These are phyloP conservation scores for Callocephalon fimbriatum DNA, from an alignment of 2,113 vertebrate species.

Conservation along the genomic window DNA sequence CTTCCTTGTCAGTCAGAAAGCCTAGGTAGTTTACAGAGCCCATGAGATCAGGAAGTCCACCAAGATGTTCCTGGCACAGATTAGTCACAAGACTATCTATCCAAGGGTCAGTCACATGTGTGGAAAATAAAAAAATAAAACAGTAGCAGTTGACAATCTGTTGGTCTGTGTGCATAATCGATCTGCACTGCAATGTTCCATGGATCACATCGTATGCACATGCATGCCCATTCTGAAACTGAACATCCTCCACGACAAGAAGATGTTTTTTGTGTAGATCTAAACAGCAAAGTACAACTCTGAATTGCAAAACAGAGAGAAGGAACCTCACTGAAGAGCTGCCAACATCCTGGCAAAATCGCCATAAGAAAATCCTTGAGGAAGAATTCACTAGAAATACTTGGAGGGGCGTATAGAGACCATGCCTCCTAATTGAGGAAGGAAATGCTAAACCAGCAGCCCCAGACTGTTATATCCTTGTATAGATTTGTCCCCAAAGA, in stretches of 20 bases:
- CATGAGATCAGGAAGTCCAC: slow-evolving; percentile 47
- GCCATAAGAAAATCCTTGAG: not conserved
- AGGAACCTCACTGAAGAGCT: not conserved
- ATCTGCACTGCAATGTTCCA: not conserved
- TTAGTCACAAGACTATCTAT: slow-evolving; percentile 60
- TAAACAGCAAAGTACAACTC: not conserved
- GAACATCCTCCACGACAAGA: not conserved
- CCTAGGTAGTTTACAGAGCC: slow-evolving; percentile 5
- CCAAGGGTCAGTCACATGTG: slow-evolving; percentile 56
- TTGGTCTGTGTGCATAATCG: not conserved
- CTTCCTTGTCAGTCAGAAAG: slow-evolving; percentile 36
- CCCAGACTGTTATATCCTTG: not conserved
- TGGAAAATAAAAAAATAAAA: not conserved
- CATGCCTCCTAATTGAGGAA: not conserved
- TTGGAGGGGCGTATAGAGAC: not conserved
- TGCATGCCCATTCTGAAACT: rapidly evolving
- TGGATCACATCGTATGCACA: not conserved
- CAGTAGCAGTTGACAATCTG: not conserved
- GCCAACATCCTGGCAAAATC: slow-evolving; percentile 37
- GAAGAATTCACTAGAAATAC: not conserved
- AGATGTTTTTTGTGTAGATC: not conserved
- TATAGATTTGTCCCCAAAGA: not conserved
- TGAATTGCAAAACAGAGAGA: slow-evolving; percentile 1
- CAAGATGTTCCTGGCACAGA: slow-evolving; percentile 30
- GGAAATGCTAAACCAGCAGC: not conserved